Percentiles rank a stretch among this genome's conserved stretches.
These are phyloP conservation scores for Dendrolimus pini DNA, from an alignment of 2,888 invertebrate genomes.

Conservation along the genomic window DNA sequence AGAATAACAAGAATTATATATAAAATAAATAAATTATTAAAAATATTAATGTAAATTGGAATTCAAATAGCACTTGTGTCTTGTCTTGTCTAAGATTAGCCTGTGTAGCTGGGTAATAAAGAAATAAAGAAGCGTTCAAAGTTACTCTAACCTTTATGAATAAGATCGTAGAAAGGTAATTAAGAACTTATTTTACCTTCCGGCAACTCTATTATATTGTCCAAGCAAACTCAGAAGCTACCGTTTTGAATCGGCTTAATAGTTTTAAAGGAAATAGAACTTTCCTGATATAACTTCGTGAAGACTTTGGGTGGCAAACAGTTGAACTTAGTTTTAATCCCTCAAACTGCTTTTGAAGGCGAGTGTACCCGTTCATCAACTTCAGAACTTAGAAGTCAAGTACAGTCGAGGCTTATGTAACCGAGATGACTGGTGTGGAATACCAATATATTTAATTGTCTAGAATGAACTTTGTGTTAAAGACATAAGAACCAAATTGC, in stretches of 20 bases:
- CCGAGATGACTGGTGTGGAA: conserved; percentile 18
- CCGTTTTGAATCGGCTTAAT: conserved; percentile 21
- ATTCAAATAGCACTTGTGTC: too few species aligned
- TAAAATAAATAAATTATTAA: too few species aligned
- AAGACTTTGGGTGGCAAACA: conserved; percentile 4
- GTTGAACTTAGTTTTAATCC: conserved; percentile 10
- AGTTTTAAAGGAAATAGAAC: conserved; percentile 19
- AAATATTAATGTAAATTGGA: too few species aligned
- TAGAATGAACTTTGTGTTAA: background rate
- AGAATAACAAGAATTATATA: too few species aligned
- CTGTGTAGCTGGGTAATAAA: too few species aligned
- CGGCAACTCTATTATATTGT: conserved; percentile 5
- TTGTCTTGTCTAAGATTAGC: too few species aligned
- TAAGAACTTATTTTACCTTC: background rate
- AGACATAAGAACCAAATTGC: background rate
- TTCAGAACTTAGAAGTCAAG: conserved; percentile 54
- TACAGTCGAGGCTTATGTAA: conserved; percentile 55
- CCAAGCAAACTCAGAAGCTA: conserved; percentile 14
- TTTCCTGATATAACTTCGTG: conserved; percentile 7
- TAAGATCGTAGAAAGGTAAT: too few species aligned
- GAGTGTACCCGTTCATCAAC: conserved; percentile 54
- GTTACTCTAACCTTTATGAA: too few species aligned
- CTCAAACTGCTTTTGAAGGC: conserved; percentile 16
- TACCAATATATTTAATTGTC: background rate
- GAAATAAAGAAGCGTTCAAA: too few species aligned